Percentiles rank a stretch among this genome's conserved stretches.
phyloP scores from a whole-genome alignment of 2,888 invertebrate species.

The Tachystola acroxantha region DNA sequence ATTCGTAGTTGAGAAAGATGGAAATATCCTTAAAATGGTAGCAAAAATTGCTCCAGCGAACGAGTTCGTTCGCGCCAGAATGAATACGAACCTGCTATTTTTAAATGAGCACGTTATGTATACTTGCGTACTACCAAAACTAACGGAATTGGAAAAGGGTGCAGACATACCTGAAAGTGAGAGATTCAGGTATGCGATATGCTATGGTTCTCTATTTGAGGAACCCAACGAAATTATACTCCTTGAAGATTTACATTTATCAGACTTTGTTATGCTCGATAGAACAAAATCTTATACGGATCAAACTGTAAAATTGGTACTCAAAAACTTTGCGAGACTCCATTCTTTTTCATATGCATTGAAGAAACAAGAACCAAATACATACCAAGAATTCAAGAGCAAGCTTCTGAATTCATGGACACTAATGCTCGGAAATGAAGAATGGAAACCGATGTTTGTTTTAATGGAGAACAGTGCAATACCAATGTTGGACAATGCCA shows the following conservation, averaged over 20 bases:
- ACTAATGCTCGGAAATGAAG: neutral
- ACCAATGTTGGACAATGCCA: neutral
- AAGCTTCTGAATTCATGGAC: conserved; percentile 16
- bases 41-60: conserved; percentile 29
- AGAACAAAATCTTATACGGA: conserved; percentile 13
- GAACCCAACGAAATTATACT: conserved; percentile 33
- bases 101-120: conserved; percentile 34
- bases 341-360: conserved; percentile 33
- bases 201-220: conserved; percentile 27
- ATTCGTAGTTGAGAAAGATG: no score
- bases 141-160: no score
- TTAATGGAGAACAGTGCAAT: conserved; percentile 3
- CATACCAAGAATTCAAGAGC: conserved; percentile 16
- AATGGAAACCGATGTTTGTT: conserved; percentile 1
- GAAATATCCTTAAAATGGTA: conserved; percentile 23
- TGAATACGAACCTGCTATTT: conserved; percentile 19
- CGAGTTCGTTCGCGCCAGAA: conserved; percentile 15
- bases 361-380: conserved; percentile 24
- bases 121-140: conserved; percentile 26
- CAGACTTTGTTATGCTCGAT: conserved; percentile 25
- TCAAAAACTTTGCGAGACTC: conserved; percentile 28
- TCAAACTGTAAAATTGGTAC: conserved; percentile 18
- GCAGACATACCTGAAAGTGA: no score
- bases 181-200: conserved; percentile 24
- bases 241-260: conserved; percentile 33